Percentiles rank a stretch among this genome's conserved stretches.
phyloP scores from a whole-genome alignment of 1,140 invertebrate genomes.

The Hylyphantes graminicola region DNA sequence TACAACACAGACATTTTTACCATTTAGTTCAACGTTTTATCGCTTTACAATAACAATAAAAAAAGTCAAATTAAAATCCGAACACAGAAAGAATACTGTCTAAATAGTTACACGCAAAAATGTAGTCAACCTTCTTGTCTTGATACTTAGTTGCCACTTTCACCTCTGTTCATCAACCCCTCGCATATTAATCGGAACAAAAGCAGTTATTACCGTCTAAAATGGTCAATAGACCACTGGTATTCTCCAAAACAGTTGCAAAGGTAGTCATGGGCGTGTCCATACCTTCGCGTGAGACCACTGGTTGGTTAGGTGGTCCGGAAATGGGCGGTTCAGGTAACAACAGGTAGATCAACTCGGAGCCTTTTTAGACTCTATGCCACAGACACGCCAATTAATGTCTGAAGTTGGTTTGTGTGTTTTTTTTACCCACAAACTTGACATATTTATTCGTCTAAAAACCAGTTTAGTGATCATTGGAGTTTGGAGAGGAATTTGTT shows the following conservation, averaged over 20 bases:
- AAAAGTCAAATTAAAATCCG: not conserved
- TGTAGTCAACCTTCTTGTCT: not conserved
- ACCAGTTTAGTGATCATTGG: conserved; percentile 22
- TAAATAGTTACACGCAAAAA: not conserved
- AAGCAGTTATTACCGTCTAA: not conserved
- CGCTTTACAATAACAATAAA: not conserved
- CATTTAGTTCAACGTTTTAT: too few relatives aligned
- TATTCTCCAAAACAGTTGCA: conserved; percentile 40
- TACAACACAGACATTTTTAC: too few relatives aligned
- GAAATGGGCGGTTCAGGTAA: conserved; percentile 44
- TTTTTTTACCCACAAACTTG: too few relatives aligned
- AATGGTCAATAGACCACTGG: conserved; percentile 3
- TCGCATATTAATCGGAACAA: not conserved
- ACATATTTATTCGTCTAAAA: conserved; percentile 29
- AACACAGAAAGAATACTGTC: not conserved
- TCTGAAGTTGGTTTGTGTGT: conserved; percentile 5
- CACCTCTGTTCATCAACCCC: not conserved
- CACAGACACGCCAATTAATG: conserved; percentile 47
- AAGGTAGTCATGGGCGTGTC: conserved; percentile 33
- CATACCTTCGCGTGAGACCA: conserved; percentile 30
- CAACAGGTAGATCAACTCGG: conserved; percentile 48
- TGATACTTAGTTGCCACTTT: not conserved
- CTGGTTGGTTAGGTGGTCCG: conserved; percentile 49
- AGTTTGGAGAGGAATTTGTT: not conserved
- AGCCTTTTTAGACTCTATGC: conserved; percentile 24